Base-by-base conservation (phyloP, 2,797 vertebrate genomes). In the Xenentodon cancila region DNA sequence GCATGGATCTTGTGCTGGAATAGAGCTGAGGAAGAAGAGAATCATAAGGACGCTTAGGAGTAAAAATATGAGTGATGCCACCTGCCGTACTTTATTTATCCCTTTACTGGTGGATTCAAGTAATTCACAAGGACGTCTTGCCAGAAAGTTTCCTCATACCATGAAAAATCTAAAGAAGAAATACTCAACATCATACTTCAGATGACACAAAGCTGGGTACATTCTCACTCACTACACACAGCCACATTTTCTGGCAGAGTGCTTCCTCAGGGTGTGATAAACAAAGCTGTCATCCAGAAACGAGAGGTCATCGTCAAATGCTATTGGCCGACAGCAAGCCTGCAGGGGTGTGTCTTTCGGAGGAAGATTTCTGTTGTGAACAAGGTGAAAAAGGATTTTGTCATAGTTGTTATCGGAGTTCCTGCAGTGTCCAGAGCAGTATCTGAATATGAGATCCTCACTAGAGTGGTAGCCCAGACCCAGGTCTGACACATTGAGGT, bases 231-330 rank as follows among this genome's bases (percentile, higher is more conserved):
- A 22, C 73, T 86, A 92, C 7, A 92, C 89, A 18, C 97, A 98
- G 58, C 95, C 97, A 91, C 97, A 98, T 82, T 91, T 95, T 85
- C 95, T 96, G 27, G 96, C 96, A 53, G 97, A 98, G 93, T 97
- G 96, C 91, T 95, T 96, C 89, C 90, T 95, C 79, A 98, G 88
- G 50, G 95, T 96, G 89, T 98, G 96, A 92, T 98, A 98, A 88
- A 92, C 91, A 59, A 98, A 87, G 86, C 94, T 94, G 81, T 98
- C 95, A 0, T 98, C 97, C 92, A 98, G 87, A 85, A 98, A 98
- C 0, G 97, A 97, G 79, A 98, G 90, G 75, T 97, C 94, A 1
- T 97, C 95, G 18, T 98, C 97, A 2, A 95, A 98, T n/a, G 96
- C 94, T 43, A 90, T 92, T 52, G 97, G 97, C 73, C 97, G 93